Base-by-base conservation (phyloP, 2,888 invertebrate genomes). In the Gerris lacustris region DNA sequence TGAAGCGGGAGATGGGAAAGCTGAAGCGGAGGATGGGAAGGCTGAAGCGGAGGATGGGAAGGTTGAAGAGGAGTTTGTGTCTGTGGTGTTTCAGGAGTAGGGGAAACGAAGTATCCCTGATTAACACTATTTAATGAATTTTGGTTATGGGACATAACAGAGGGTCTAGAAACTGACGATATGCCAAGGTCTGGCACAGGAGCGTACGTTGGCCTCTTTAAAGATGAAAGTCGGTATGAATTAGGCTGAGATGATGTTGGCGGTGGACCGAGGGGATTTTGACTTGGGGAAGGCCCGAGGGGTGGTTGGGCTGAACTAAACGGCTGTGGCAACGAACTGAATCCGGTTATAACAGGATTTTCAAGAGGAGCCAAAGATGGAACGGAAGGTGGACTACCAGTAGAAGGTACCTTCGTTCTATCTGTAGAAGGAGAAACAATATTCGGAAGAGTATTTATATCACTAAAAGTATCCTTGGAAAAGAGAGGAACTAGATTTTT, bases 151-250 rank as follows among this genome's bases (percentile, higher is more conserved):
- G 55, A 15, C 55, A 55, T 55, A 55, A 55, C 15, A 11, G 15
- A 9, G 15, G 55, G 11, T 55, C 55, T 9, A 55, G 55, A 15
- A 55, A 15, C 9, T 11, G 55, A 55, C 11, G 55, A 55, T 11
- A 55, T 64, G 63, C 70, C 73, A 6, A 91, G 79, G 0, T 91
- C 91, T 0, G 92, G 92, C 76, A 90, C 87, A 77, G 87, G 90
- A 0, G 91, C 92, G 79, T 92, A 92, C 6, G 85, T 82, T 77
- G 89, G 87, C 78, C 88, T 87, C 76, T 86, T 85, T 76, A 85
- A 85, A 6, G 86, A 86, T 0, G 87, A 82, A 70, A 91, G 84
- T 55, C 91, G 83, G 79, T 88, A 92, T 63, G 72, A 72, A 47
- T 47, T 31, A 45, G 67, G 47, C 66, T 43, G 15, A 18, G 6